Percentiles rank a stretch among this genome's conserved stretches.
phyloP scores from a whole-genome alignment of 2,888 invertebrate species.

The Ariolimax columbianus region DNA sequence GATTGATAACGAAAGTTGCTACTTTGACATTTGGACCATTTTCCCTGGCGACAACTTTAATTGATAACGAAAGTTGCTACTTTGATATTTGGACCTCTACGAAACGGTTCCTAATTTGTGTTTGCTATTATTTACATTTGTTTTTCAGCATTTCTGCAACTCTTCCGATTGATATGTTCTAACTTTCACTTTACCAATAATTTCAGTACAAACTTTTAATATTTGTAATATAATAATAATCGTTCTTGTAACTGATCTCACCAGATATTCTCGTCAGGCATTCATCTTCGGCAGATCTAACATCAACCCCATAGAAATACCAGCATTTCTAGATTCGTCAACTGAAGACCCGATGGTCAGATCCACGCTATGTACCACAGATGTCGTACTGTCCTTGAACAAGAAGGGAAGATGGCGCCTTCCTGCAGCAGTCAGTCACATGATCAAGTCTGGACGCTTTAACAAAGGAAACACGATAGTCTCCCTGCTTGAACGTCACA shows the following conservation, averaged over 20 bases:
- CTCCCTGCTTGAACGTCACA: slow-evolving; percentile 54
- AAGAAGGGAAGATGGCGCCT: slow-evolving; percentile 68
- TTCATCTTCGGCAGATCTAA: slow-evolving; percentile 34
- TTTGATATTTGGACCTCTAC: too few species aligned
- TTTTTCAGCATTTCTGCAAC: too few species aligned
- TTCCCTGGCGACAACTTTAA: too few species aligned
- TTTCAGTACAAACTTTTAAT: too few species aligned
- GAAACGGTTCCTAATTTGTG: too few species aligned
- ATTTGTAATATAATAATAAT: too few species aligned
- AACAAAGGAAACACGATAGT: slow-evolving; percentile 25
- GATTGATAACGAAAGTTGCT: too few species aligned
- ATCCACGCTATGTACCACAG: slow-evolving; percentile 23
- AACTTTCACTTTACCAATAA: too few species aligned
- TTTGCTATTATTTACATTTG: too few species aligned
- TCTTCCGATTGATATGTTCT: too few species aligned
- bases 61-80: too few species aligned
- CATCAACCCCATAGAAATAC: neutral
- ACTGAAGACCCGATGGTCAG: slow-evolving; percentile 12
- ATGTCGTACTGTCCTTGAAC: slow-evolving; percentile 66
- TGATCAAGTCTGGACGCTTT: slow-evolving; percentile 50
- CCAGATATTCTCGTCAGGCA: slow-evolving; percentile 33
- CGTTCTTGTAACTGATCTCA: neutral
- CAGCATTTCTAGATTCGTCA: neutral
- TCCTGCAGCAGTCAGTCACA: slow-evolving; percentile 59
- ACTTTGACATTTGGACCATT: too few species aligned